Conservation (phyloP, 1,140 invertebrate species). For the Bombus terrestris region DNA sequence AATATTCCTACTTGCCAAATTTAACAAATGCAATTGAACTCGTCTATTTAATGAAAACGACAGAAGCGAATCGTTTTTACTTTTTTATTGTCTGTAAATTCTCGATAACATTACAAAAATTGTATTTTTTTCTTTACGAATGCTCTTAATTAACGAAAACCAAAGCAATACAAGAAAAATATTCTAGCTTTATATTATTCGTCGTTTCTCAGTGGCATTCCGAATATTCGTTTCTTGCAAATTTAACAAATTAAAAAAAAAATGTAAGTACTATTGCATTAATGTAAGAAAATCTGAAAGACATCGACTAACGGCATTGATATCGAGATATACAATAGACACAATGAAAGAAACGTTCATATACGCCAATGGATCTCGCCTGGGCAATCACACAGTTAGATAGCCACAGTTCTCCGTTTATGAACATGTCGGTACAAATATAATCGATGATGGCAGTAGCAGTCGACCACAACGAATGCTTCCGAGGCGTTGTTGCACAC, state of each 20-base stretch:
- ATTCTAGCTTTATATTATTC: no score
- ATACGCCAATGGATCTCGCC: background rate
- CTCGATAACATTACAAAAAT: no score
- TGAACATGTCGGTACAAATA: conserved; percentile 11
- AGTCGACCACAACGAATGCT: conserved; percentile 32
- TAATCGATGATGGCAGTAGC: conserved; percentile 10
- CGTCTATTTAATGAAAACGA: no score
- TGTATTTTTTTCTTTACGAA: no score
- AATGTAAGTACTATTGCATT: background rate
- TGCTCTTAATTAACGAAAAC: no score
- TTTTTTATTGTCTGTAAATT: background rate
- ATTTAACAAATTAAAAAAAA: background rate
- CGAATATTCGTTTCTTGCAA: background rate
- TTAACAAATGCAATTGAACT: no score
- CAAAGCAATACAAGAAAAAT: no score
- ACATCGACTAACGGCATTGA: no score
- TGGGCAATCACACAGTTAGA: background rate
- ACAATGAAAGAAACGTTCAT: background rate
- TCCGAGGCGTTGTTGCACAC: background rate
- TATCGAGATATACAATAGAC: background rate
- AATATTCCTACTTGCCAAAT: background rate
- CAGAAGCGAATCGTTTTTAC: background rate
- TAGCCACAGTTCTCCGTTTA: background rate
- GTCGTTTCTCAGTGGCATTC: no score
- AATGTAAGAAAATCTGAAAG: background rate